These are phyloP conservation scores for Sesia bembeciformis DNA, from an alignment of 2,888 invertebrate genomes.

Conservation along the genomic window DNA sequence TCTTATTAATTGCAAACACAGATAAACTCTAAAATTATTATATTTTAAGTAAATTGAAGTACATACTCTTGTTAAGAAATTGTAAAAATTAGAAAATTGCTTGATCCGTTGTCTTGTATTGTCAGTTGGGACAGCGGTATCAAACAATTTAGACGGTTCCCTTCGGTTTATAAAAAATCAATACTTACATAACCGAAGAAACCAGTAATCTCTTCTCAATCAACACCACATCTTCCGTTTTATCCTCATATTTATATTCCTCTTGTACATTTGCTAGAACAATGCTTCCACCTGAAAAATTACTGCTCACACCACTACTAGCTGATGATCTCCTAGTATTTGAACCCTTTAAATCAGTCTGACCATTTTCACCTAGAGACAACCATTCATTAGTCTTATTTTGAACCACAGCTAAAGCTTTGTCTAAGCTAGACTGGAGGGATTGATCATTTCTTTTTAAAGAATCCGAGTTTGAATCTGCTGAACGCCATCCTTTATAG, in stretches of 20 bases:
- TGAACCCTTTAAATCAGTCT: conserved; percentile 21
- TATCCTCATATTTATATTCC: conserved; percentile 84
- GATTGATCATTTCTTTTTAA: background rate
- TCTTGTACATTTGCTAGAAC: conserved; percentile 78
- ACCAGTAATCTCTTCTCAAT: conserved; percentile 77
- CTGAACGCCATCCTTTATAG: background rate
- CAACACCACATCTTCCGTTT: conserved; percentile 80
- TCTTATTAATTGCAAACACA: too few relatives aligned
- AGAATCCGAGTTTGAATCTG: background rate
- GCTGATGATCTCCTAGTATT: conserved; percentile 62
- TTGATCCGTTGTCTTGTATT: too few relatives aligned
- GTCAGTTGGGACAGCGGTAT: too few relatives aligned
- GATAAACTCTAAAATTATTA: too few relatives aligned
- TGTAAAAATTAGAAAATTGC: too few relatives aligned
- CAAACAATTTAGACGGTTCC: too few relatives aligned
- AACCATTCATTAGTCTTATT: conserved; percentile 58
- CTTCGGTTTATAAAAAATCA: background rate
- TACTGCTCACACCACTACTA: conserved; percentile 62
- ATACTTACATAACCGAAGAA: conserved; percentile 68
- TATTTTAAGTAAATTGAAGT: too few relatives aligned
- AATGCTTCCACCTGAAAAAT: conserved; percentile 50
- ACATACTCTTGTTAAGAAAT: too few relatives aligned
- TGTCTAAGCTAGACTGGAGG: conserved; percentile 34
- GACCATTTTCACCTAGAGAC: conserved; percentile 24
- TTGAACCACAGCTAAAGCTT: conserved; percentile 46